Percentiles rank a stretch among this genome's conserved stretches.
These are phyloP conservation scores for Siniperca chuatsi DNA, from an alignment of 2,113 vertebrate species.

Conservation along the genomic window DNA sequence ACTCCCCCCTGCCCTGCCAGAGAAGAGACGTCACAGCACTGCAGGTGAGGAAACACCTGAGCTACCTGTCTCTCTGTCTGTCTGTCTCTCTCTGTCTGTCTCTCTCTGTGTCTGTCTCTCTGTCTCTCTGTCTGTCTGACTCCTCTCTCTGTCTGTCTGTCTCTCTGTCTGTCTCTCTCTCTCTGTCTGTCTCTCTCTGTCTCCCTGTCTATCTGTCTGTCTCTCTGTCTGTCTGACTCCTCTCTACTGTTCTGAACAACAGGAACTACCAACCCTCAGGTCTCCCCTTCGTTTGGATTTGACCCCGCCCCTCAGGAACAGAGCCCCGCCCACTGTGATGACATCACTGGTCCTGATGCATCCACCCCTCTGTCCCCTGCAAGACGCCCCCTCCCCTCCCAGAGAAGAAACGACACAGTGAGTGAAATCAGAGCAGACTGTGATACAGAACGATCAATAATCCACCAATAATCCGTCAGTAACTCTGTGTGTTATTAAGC, in stretches of 20 bases:
- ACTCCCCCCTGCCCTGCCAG: conserved; percentile 88
- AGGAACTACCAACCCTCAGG: conserved; percentile 51
- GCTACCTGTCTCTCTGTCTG: background rate
- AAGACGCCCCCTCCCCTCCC: conserved; percentile 88
- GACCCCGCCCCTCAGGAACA: conserved; percentile 81
- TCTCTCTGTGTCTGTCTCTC: background rate
- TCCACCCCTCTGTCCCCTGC: conserved; percentile 80
- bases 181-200: background rate
- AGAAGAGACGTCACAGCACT: conserved; percentile 89
- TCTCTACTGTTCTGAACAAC: conserved; percentile 10
- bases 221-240: background rate
- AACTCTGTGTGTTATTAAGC: too few relatives aligned
- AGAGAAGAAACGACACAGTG: conserved; percentile 96
- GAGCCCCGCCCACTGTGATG: conserved; percentile 84
- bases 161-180: background rate
- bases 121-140: background rate
- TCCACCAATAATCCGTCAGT: too few relatives aligned
- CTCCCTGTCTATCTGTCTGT: background rate
- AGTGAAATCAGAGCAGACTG: conserved; percentile 69
- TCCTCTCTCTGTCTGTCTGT: background rate
- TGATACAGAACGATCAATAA: background rate
- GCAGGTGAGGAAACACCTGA: conserved; percentile 47
- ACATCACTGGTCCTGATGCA: conserved; percentile 80
- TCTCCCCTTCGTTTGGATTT: conserved; percentile 61
- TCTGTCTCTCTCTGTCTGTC: background rate